These are phyloP conservation scores for Brachypterus glaber DNA, from an alignment of 2,888 invertebrate species.

Conservation along the genomic window DNA sequence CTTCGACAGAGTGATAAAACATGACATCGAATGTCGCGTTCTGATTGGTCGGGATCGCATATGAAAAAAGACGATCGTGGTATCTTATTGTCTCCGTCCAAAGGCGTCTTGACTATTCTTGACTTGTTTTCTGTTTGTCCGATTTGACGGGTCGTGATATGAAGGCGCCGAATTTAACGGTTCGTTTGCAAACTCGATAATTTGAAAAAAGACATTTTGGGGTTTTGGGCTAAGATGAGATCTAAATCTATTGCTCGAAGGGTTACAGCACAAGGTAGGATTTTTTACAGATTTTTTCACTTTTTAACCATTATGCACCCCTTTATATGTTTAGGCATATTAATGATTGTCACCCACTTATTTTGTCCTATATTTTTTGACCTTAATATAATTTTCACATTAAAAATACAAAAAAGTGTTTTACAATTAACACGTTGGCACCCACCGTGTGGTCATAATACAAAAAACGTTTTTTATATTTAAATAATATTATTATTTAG, in stretches of 20 bases:
- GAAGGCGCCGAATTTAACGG: slow-evolving; percentile 19
- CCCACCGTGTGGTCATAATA: no score
- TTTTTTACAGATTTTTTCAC: neutral
- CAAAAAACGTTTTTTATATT: no score
- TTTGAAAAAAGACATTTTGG: no score
- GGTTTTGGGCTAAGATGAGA: no score
- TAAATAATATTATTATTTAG: no score
- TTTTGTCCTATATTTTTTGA: no score
- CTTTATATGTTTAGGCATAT: no score
- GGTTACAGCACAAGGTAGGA: slow-evolving; percentile 59
- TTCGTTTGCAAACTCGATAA: neutral
- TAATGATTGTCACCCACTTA: no score
- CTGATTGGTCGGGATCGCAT: slow-evolving; percentile 38
- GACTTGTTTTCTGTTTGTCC: slow-evolving; percentile 16
- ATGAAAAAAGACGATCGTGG: slow-evolving; percentile 37
- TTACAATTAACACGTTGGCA: no score
- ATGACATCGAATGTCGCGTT: slow-evolving; percentile 39
- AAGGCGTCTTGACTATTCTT: slow-evolving; percentile 25
- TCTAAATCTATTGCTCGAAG: slow-evolving; percentile 63
- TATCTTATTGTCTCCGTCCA: slow-evolving; percentile 36
- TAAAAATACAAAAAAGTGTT: no score
- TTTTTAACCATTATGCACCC: neutral
- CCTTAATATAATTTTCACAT: no score
- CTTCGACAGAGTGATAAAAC: slow-evolving; percentile 41
- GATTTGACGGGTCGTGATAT: slow-evolving; percentile 31